Evolutionary conservation across 2,113 vertebrate species (phyloP), one percentile per base, ranked within the genome.

Genomic region (Brienomyrus longianalis): DNA sequence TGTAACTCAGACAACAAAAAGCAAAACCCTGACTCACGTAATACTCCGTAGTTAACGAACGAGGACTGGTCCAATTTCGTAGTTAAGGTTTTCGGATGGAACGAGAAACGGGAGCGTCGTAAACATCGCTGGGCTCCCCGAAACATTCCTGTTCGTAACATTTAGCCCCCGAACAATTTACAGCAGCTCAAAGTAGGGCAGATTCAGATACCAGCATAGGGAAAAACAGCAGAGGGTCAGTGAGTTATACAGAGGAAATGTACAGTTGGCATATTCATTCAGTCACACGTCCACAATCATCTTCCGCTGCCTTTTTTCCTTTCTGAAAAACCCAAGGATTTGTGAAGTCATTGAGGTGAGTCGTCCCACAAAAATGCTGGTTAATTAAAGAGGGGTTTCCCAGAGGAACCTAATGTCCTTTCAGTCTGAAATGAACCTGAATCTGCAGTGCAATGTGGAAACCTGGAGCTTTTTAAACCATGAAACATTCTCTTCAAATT

Each of bases 171-270:
- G 19, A 51, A 35, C 11, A 89, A 85, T 85, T 35, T 62, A 62
- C 54, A 89, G 89, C 80, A 89, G 89, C 89, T 85, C 83, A 47
- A 59, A 85, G 83, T 9, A 89, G 52, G 52, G 52, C 77, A 59
- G 89, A 62, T 62, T 84, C 35, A 56, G 51, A 21, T 47, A 84
- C 51, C 35, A 59, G 54, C 52, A 48, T 62, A 31, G 19, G 51
- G 59, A 62, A 48, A 39, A 84, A 84, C 21, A 84, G 52, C 19
- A 83, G 27, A 54, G 4, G 50, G 27, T 51, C 8, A 50, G 27
- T 74, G 15, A 50, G 59, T 35, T 35, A 47, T 59, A 88, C n/a
- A 27, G 45, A 48, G 45, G 48, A 7, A 11, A 23, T 10, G 43
- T 70, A 8, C 62, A 88, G 80, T 23, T 1, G 45, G 83, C 62